These are phyloP conservation scores for Poecilus cupreus DNA, from an alignment of 2,888 invertebrate genomes.

Conservation along the genomic window DNA sequence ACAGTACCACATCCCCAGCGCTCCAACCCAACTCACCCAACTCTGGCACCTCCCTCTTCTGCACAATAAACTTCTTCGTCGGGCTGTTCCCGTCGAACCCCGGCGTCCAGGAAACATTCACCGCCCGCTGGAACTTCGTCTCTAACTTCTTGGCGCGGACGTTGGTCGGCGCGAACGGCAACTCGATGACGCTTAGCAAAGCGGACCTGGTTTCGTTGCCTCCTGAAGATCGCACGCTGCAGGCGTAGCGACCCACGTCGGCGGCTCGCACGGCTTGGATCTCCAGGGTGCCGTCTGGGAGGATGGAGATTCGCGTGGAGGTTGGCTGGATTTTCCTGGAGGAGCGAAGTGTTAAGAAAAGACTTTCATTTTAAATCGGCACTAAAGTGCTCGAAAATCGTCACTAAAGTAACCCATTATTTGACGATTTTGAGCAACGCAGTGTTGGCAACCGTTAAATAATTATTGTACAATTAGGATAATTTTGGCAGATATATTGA, in stretches of 20 bases:
- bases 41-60: conserved; percentile 91
- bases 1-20: conserved; percentile 21
- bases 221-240: conserved; percentile 91
- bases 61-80: conserved; percentile 92
- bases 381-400: no score
- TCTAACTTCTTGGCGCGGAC: conserved; percentile 84
- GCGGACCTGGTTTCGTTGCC: conserved; percentile 95
- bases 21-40: conserved; percentile 78
- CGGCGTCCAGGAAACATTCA: conserved; percentile 95
- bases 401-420: no score
- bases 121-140: conserved; percentile 81
- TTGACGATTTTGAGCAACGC: no score
- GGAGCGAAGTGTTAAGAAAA: not conserved
- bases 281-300: conserved; percentile 88
- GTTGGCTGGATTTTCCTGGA: conserved; percentile 77
- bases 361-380: no score
- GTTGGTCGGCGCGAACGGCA: conserved; percentile 94
- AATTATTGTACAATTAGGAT: no score
- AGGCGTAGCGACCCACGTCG: conserved; percentile 96
- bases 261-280: conserved; percentile 92
- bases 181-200: conserved; percentile 90
- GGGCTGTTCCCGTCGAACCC: conserved; percentile 99
- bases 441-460: no score
- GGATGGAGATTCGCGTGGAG: conserved; percentile 82
- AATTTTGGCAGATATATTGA: no score